A percentile compares a stretch with the other conserved stretches of the same genome.
These are phyloP conservation scores for Strongylocentrotus purpuratus DNA, from an alignment of 35 echinoderm and acorn worm species.

Conservation along the genomic window DNA sequence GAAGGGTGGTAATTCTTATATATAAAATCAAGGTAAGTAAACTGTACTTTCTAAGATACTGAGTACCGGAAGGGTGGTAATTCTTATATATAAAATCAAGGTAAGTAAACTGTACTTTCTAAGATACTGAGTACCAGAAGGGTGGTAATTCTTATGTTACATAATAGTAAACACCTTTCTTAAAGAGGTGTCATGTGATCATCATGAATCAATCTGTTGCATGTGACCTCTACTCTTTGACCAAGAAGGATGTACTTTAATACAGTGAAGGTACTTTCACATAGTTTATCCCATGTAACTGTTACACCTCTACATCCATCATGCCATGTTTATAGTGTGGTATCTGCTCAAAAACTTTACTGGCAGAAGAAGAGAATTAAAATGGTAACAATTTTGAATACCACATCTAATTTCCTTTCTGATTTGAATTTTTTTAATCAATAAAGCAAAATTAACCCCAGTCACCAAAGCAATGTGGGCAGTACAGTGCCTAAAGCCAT, in stretches of 20 bases:
- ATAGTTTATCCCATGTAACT: background rate
- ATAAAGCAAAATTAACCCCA: too few relatives aligned
- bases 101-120: background rate
- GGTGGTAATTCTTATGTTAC: background rate
- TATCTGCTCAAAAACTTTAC: background rate
- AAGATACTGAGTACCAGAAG: too few relatives aligned
- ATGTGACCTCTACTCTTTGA: background rate
- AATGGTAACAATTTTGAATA: background rate
- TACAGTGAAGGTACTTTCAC: background rate
- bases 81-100: constrained; percentile 39
- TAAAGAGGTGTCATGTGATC: too few relatives aligned
- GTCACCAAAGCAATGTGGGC: too few relatives aligned
- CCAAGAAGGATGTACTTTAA: background rate
- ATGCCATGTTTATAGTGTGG: background rate
- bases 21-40: constrained; percentile 33
- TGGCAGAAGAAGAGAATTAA: background rate
- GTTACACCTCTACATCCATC: background rate
- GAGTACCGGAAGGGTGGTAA: too few relatives aligned
- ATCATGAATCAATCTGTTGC: background rate
- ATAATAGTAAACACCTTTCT: too few relatives aligned
- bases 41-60: too few relatives aligned
- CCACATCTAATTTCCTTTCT: background rate
- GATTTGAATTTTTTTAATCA: too few relatives aligned
- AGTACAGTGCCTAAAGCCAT: too few relatives aligned
- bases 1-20: too few relatives aligned